Evolutionary conservation across 2,113 vertebrate species (phyloP), one percentile per base, ranked within the genome.

Genomic region (Atrichornis clamosus): DNA sequence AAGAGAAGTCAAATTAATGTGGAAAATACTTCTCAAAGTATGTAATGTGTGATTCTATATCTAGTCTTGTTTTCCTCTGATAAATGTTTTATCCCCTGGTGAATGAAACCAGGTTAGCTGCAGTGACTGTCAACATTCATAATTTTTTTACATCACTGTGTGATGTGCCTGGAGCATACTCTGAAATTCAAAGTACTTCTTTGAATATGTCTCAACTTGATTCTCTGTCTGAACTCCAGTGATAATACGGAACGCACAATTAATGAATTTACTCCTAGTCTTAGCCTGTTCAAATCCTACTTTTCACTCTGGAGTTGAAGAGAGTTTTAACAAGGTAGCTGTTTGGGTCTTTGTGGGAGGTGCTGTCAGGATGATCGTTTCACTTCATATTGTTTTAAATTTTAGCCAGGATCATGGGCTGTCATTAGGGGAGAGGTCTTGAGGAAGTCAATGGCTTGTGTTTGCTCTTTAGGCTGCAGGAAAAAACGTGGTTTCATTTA

Each of bases 241-340:
- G 23, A 67, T 37, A 33, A 19, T 62, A 50, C 44, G 26, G 53
- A 76, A 60, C 1, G 11, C 75, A 76, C 70, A 53, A 37, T 90
- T 74, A n/a, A 59, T 37, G 0, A 87, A 44, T 79, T 70, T 88
- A 17, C 3, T 92, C 37, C 39, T 64, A 52, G 11, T 84, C 23
- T 30, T 49, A 2, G 26, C 27, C 21, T 63, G 1, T 30, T 55
- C 0, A 1, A 65, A 68, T 87, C 21, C 21, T 85, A 2, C 32
- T 53, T 88, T 69, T 62, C 8, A 8, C 6, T 73, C 11, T 49
- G 24, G 28, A 9, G 30, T 72, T 85, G 53, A 17, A 33, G 65
- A 24, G 53, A 68, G 18, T 67, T 83, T 60, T 86, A 52, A n/a
- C 32, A 69, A 67, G 30, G 30, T 15, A 53, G 14, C 37, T 4